Percentiles rank a stretch among this genome's conserved stretches.
Conservation (phyloP, 1,140 invertebrate species). For the Brachionus paranguensis region DNA sequence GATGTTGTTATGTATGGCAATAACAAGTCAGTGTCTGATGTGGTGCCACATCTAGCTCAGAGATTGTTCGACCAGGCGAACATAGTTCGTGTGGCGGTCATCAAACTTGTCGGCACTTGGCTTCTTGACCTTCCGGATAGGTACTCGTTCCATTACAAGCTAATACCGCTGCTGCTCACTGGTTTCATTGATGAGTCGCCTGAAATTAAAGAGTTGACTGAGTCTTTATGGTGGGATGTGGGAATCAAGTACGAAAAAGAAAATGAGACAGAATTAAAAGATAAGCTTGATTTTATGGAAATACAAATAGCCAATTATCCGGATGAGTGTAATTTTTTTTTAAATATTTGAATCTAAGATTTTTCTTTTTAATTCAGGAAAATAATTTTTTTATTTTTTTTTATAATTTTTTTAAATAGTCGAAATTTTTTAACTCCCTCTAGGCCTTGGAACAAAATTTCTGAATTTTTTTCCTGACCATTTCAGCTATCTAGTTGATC, state of each 20-base stretch:
- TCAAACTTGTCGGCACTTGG: conserved; percentile 65
- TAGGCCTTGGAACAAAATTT: no score
- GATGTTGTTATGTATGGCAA: conserved; percentile 61
- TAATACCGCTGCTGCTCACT: conserved; percentile 70
- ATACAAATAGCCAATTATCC: conserved; percentile 56
- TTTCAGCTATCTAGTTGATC: no score
- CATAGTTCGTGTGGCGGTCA: conserved; percentile 64
- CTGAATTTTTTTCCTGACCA: no score
- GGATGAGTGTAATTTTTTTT: conserved; percentile 54
- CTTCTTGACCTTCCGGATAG: conserved; percentile 65
- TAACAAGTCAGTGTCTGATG: conserved; percentile 62
- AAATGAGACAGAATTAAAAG: conserved; percentile 70
- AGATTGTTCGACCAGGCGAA: conserved; percentile 69
- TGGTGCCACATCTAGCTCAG: conserved; percentile 65
- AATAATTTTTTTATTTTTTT: not conserved
- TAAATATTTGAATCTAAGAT: no score
- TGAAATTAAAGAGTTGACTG: conserved; percentile 61
- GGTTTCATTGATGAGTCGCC: conserved; percentile 66
- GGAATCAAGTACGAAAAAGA: conserved; percentile 64
- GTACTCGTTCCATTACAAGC: conserved; percentile 70
- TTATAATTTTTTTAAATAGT: no score
- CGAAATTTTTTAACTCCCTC: no score
- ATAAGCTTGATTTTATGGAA: conserved; percentile 66
- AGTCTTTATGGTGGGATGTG: conserved; percentile 61
- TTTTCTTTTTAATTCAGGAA: not conserved